Conservation (phyloP, 2,888 invertebrate genomes). For the Tetheella fluctuosa region DNA sequence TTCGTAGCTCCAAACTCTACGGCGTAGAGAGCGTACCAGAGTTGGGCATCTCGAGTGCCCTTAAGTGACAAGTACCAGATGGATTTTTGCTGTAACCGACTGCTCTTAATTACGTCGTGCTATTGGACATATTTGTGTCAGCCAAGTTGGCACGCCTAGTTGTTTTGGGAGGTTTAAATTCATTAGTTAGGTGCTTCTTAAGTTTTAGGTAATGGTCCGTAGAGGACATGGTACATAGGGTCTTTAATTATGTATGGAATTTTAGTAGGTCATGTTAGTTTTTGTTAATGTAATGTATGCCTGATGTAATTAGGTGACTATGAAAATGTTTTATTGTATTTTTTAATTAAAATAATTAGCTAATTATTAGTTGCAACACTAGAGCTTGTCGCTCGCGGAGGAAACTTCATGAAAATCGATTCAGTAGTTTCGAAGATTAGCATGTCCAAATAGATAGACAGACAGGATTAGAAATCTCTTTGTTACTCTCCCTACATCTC, state of each 20-base stretch:
- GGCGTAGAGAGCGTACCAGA: conserved; percentile 51
- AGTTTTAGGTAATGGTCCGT: conserved; percentile 9
- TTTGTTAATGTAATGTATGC: neutral
- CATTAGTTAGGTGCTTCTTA: conserved; percentile 42
- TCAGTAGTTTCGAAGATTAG: too few relatives aligned
- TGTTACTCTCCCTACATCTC: too few relatives aligned
- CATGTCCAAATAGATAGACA: too few relatives aligned
- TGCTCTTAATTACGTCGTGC: conserved; percentile 63
- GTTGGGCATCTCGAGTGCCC: conserved; percentile 68
- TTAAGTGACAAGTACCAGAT: conserved; percentile 80
- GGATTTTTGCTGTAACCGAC: conserved; percentile 81
- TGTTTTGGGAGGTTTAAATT: conserved; percentile 57
- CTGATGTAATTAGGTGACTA: too few relatives aligned
- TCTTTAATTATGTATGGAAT: conserved; percentile 4
- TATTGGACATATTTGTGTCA: conserved; percentile 73
- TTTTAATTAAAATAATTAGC: too few relatives aligned
- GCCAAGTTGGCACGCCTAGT: conserved; percentile 42
- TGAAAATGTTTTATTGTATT: too few relatives aligned
- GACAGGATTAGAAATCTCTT: too few relatives aligned
- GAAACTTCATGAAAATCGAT: too few relatives aligned
- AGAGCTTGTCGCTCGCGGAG: too few relatives aligned
- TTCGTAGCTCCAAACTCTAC: conserved; percentile 39
- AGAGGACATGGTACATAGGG: neutral
- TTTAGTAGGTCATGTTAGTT: neutral
- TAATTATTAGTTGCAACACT: too few relatives aligned